phyloP scores from a whole-genome alignment of 2,113 vertebrate genomes.

The Diphyllodes magnificus region DNA sequence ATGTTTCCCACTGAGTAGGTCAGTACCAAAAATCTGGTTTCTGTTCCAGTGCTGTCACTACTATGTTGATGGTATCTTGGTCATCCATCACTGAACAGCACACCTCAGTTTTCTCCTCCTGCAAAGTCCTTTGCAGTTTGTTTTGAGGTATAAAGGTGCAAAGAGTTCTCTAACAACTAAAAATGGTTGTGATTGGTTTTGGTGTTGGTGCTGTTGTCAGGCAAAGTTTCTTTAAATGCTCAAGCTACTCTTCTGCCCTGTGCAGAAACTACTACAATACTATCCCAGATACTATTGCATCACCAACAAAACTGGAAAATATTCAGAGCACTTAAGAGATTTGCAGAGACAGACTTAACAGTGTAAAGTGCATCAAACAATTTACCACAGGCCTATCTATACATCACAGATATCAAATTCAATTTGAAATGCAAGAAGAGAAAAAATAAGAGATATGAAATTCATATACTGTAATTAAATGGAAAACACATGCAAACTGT shows the following conservation, averaged over 20 bases:
- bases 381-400: constrained; percentile 9
- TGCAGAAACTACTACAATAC: neutral
- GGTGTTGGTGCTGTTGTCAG: neutral
- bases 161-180: neutral
- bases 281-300: neutral
- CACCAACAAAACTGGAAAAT: neutral
- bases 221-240: neutral
- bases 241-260: neutral
- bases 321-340: constrained; percentile 9
- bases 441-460: constrained; percentile 27
- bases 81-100: neutral
- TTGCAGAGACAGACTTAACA: neutral
- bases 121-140: neutral
- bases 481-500: constrained; percentile 51
- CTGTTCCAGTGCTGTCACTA: neutral
- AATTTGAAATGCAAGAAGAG: constrained; percentile 4
- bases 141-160: neutral
- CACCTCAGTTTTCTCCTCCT: neutral
- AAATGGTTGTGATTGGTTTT: neutral
- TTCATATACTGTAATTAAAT: constrained; percentile 48
- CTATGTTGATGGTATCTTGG: neutral
- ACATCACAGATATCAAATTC: constrained; percentile 18
- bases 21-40: neutral
- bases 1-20: neutral
- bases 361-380: neutral